phyloP scores from a whole-genome alignment of 2,113 vertebrate species.

The Vidua macroura region DNA sequence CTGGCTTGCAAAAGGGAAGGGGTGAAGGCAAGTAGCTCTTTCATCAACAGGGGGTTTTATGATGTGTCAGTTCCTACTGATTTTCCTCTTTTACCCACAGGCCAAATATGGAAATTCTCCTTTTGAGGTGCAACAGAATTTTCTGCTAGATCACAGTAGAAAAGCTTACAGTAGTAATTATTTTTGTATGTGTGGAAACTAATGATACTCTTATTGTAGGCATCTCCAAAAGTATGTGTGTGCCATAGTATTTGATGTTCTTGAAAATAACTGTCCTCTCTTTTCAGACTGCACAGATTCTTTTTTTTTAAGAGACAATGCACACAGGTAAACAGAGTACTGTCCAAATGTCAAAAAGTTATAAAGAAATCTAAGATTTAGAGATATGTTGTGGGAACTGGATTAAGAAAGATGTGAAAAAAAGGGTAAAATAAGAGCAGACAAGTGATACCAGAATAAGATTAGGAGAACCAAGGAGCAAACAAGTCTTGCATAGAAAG shows the following conservation, averaged over 20 bases:
- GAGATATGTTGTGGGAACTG: neutral
- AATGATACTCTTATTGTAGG: neutral
- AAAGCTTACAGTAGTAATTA: neutral
- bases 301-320: neutral
- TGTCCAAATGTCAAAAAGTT: neutral
- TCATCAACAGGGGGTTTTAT: accelerated
- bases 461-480: neutral
- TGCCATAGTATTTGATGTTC: neutral
- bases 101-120: neutral
- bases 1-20: neutral
- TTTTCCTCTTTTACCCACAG: neutral
- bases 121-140: neutral
- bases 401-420: neutral
- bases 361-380: neutral
- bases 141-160: neutral
- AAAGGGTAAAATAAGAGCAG: neutral
- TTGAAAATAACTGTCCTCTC: neutral
- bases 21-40: neutral
- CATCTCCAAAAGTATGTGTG: neutral
- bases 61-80: neutral
- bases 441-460: neutral
- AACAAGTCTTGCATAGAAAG: neutral
- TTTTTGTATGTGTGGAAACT: neutral
- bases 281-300: neutral
- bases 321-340: neutral